phyloP scores from a whole-genome alignment of 2,797 vertebrate genomes.

The Ctenopoma kingsleyae region DNA sequence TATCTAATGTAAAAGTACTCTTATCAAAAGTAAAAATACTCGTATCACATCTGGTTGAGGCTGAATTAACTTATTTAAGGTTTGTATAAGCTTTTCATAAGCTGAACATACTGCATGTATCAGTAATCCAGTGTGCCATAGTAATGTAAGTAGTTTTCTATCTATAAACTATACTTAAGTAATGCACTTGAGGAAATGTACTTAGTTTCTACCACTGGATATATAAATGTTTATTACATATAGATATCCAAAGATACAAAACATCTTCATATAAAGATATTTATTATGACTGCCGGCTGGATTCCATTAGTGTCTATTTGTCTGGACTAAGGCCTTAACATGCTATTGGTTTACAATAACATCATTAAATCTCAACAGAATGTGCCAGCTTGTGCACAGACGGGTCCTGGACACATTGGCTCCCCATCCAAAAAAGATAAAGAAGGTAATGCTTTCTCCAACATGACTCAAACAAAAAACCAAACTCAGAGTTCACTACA shows the following conservation, averaged over 20 bases:
- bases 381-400: constrained; percentile 12
- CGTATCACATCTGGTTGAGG: too few species aligned
- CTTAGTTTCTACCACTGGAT: neutral
- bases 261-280: too few species aligned
- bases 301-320: neutral
- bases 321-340: neutral
- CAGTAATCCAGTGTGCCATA: neutral
- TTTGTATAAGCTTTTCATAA: too few species aligned
- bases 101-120: too few species aligned
- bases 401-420: constrained; percentile 79
- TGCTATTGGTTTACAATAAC: neutral
- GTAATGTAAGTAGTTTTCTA: neutral
- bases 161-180: too few species aligned
- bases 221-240: neutral
- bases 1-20: too few species aligned
- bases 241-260: neutral
- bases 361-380: constrained; percentile 47
- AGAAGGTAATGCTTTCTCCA: constrained; percentile 46
- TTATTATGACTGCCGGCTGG: neutral
- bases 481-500: neutral
- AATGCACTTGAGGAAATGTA: too few species aligned
- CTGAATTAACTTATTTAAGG: too few species aligned
- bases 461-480: neutral
- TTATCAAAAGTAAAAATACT: too few species aligned
- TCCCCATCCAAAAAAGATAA: constrained; percentile 42